Evolutionary conservation across 37 sponge, comb jelly and placozoan genomes (phyloP).

Genomic region (Halichondria panicea): DNA sequence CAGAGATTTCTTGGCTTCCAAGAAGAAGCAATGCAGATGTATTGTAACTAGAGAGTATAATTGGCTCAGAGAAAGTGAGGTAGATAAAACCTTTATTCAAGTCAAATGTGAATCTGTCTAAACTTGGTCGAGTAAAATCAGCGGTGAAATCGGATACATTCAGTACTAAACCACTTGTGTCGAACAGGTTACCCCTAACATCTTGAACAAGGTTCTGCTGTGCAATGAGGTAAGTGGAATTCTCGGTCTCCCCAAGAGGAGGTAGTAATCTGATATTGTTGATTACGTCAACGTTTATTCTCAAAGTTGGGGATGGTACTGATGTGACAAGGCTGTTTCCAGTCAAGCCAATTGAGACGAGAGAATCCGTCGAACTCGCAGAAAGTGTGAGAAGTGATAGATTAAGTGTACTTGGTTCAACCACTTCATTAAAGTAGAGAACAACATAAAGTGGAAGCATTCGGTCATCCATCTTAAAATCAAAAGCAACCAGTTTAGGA

Average conservation of each 20-base stretch:
- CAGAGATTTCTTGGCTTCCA: conserved; percentile 10
- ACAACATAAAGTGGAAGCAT: conserved; percentile 70
- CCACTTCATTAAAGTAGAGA: conserved; percentile 81
- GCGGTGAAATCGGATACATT: conserved; percentile 58
- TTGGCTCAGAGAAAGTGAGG: conserved; percentile 75
- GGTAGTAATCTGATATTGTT: conserved; percentile 48
- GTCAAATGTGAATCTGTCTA: conserved; percentile 67
- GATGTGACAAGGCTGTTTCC: conserved; percentile 17
- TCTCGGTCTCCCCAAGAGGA: conserved; percentile 53
- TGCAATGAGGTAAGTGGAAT: conserved; percentile 58
- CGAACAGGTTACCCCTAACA: conserved; percentile 36
- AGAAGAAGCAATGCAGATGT: conserved; percentile 37
- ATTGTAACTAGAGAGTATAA: conserved; percentile 53
- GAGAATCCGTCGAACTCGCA: conserved; percentile 6
- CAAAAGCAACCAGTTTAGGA: conserved; percentile 70
- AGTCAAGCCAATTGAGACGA: conserved; percentile 17
- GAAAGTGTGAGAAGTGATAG: conserved; percentile 36
- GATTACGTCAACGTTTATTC: conserved; percentile 26
- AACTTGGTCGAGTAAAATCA: conserved; percentile 68
- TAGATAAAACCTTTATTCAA: conserved; percentile 58
- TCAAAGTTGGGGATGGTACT: conserved; percentile 20
- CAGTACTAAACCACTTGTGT: conserved; percentile 21
- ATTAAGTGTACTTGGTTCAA: conserved; percentile 43
- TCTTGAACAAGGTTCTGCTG: conserved; percentile 44
- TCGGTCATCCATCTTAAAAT: conserved; percentile 79